These are phyloP conservation scores for Xerus inauris DNA, from an alignment of 2,113 vertebrate species.

Conservation along the genomic window DNA sequence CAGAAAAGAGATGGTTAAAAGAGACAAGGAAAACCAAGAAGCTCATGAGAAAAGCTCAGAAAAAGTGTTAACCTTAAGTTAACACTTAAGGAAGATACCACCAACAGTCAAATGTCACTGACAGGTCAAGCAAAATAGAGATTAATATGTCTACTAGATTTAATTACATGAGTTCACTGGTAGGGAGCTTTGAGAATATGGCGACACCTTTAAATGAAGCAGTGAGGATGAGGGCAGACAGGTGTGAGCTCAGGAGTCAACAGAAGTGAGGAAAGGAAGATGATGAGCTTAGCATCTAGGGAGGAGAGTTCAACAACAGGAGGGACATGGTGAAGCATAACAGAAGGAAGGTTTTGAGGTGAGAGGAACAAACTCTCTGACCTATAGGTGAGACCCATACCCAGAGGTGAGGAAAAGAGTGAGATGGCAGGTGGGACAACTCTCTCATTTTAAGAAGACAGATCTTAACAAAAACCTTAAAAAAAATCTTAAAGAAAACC, in stretches of 20 bases:
- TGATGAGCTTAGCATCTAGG: not conserved
- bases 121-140: not conserved
- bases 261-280: not conserved
- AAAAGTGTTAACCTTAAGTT: not conserved
- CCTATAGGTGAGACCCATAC: not conserved
- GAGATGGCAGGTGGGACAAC: not conserved
- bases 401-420: not conserved
- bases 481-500: not conserved
- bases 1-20: not conserved
- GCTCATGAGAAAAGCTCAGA: conserved; percentile 22
- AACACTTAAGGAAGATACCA: not conserved
- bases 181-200: not conserved
- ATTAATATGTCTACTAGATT: not conserved
- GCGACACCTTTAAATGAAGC: not conserved
- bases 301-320: not conserved
- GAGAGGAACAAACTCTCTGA: not conserved
- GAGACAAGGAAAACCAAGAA: not conserved
- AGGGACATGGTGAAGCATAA: not conserved
- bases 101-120: not conserved
- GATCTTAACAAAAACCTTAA: too few species aligned
- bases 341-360: not conserved
- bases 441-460: not conserved
- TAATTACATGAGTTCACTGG: not conserved
- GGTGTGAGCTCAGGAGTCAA: not conserved
- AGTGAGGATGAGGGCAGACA: not conserved